Base-by-base conservation (phyloP, 53 echinoderm and acorn worm species). In the Echinarachnius parma region DNA sequence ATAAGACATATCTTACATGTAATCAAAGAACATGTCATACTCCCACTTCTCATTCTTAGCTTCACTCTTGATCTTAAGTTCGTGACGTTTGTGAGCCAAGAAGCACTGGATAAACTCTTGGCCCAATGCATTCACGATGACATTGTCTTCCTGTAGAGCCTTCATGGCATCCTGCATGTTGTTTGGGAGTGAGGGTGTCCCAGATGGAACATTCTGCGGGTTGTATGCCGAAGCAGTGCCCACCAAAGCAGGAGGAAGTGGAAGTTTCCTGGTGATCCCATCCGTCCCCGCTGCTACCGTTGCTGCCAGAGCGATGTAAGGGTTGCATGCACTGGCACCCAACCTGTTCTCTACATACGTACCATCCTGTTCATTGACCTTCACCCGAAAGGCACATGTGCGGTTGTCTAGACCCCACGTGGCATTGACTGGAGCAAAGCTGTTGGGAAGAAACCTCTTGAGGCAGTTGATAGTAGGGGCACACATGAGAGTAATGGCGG, bases 321-420 rank as follows among this genome's bases (percentile, higher is more conserved):
- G 78, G 32, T 63, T 62, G 18, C 46, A 48, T 4, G 31, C 78
- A 15, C 44, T 45, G 2, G 60, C 39, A 4, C 78, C 78, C 16
- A 77, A 16, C 9, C 83, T 58, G 60, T 77, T 77, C 39, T 83
- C 83, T 11, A 83, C 13, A 52, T 77, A 77, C 10, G 77, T 83
- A 14, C 77, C 65, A n/a, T 21, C 44, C 28, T 83, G 67, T 5
- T 50, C 83, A 4, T 81, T 31, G n/a, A 65, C 33, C 65, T 81
- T 80, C 24, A 86, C 65, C 9, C 81, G 76, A 20, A 86, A 22
- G 39, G 81, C 76, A 42, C 86, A 81, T 2, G 86, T 78, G 8
- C 86, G 59, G 50, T 86, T 86, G 48, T 76, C 86, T 2, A 67
- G 50, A 5, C 81, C 86, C 86, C 86, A 86, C 18, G 86, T 81